Conservation (phyloP, 35 echinoderm and acorn worm species). For the Apostichopus parvimensis region DNA sequence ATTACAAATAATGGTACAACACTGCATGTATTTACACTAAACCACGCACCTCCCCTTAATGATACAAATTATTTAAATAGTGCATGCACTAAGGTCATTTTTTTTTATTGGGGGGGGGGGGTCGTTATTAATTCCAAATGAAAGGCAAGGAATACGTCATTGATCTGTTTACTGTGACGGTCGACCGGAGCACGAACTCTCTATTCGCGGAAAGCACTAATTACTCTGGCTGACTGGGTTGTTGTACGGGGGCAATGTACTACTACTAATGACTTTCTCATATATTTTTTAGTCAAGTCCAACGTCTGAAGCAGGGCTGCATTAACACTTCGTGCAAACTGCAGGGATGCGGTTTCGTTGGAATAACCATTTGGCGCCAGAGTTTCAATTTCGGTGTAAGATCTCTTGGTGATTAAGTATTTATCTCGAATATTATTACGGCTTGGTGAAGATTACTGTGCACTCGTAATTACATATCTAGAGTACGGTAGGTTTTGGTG, state of each 20-base stretch:
- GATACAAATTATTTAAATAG: neutral
- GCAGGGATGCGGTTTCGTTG: neutral
- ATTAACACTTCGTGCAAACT: neutral
- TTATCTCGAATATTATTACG: too few relatives aligned
- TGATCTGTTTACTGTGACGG: neutral
- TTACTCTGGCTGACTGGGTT: neutral
- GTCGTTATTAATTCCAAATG: neutral
- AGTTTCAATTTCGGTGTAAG: neutral
- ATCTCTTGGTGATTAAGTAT: too few relatives aligned
- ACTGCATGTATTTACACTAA: too few relatives aligned
- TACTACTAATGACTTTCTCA: neutral
- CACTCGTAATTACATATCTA: too few relatives aligned
- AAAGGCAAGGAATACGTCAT: neutral
- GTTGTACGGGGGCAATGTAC: neutral
- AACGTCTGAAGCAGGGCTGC: neutral
- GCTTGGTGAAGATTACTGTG: too few relatives aligned
- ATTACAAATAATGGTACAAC: too few relatives aligned
- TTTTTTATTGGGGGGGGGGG: neutral
- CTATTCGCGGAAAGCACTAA: conserved; percentile 6
- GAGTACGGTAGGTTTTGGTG: too few relatives aligned
- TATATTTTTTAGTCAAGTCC: too few relatives aligned
- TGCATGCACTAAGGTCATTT: neutral
- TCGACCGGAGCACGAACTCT: conserved; percentile 30
- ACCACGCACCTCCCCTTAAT: neutral
- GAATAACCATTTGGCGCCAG: neutral